A percentile compares a stretch with the other conserved stretches of the same genome.
Conservation (phyloP, 1,140 invertebrate species). For the Diprion similis region DNA sequence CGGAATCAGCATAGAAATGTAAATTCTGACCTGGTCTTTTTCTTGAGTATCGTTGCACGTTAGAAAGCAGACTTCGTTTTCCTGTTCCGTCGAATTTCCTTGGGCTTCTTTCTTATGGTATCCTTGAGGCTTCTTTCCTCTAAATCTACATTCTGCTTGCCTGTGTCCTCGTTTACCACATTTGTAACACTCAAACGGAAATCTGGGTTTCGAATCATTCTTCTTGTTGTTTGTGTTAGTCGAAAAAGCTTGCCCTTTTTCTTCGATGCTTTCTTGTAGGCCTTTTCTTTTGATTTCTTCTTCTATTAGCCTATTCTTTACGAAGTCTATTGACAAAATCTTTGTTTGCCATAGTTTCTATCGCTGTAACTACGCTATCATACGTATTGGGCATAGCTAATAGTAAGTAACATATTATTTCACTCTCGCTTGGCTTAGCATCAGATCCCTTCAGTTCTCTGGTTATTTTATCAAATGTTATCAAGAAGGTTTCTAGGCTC, state of each 20-base stretch:
- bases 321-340: constrained; percentile 31
- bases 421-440: constrained; percentile 27
- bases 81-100: neutral
- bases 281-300: constrained; percentile 33
- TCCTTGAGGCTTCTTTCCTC: too few relatives aligned
- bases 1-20: constrained; percentile 45
- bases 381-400: constrained; percentile 28
- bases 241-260: constrained; percentile 4
- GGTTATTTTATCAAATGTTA: too few relatives aligned
- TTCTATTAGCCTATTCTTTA: too few relatives aligned
- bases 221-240: constrained; percentile 8
- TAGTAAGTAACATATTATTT: constrained; percentile 25
- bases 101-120: too few relatives aligned
- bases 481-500: too few relatives aligned
- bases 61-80: neutral
- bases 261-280: neutral
- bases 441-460: too few relatives aligned
- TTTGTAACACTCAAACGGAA: constrained; percentile 22
- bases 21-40: constrained; percentile 6
- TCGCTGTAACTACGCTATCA: constrained; percentile 27
- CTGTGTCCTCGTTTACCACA: too few relatives aligned
- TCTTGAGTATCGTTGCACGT: neutral
- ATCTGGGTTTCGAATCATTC: constrained; percentile 20
- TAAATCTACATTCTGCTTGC: too few relatives aligned
- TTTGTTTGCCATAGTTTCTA: constrained; percentile 35